phyloP scores from a whole-genome alignment of 2,113 vertebrate species.

The Junco hyemalis region DNA sequence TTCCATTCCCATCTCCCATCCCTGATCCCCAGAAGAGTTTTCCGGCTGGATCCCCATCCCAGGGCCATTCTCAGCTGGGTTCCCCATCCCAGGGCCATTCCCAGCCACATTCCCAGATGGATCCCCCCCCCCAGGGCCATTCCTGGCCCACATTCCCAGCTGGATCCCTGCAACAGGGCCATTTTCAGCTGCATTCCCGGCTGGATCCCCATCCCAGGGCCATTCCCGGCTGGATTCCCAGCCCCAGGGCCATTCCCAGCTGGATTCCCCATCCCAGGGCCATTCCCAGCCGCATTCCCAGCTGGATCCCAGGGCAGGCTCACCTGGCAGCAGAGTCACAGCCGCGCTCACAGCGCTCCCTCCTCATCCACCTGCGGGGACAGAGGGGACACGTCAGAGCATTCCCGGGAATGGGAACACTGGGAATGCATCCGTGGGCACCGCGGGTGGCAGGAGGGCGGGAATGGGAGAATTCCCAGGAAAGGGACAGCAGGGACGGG shows the following conservation, averaged over 20 bases:
- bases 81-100: neutral
- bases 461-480: neutral
- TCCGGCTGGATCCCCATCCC: neutral
- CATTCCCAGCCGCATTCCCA: neutral
- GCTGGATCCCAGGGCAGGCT: too few species aligned
- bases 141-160: too few species aligned
- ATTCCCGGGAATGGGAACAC: neutral
- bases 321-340: neutral
- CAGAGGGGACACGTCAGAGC: neutral
- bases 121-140: neutral
- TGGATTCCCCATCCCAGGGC: too few species aligned
- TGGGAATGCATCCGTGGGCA: neutral
- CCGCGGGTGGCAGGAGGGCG: neutral
- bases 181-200: neutral
- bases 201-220: neutral
- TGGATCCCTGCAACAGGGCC: too few species aligned
- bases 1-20: neutral
- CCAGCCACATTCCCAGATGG: neutral
- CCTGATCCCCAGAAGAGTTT: neutral
- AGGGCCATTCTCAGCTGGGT: neutral
- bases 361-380: neutral
- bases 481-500: too few species aligned
- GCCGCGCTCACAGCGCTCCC: neutral
- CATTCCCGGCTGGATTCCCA: too few species aligned
- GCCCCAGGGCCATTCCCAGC: too few species aligned